Evolutionary conservation across 2,113 vertebrate species (phyloP), one percentile per base, ranked within the genome.

Genomic region (Cinclus mexicanus): DNA sequence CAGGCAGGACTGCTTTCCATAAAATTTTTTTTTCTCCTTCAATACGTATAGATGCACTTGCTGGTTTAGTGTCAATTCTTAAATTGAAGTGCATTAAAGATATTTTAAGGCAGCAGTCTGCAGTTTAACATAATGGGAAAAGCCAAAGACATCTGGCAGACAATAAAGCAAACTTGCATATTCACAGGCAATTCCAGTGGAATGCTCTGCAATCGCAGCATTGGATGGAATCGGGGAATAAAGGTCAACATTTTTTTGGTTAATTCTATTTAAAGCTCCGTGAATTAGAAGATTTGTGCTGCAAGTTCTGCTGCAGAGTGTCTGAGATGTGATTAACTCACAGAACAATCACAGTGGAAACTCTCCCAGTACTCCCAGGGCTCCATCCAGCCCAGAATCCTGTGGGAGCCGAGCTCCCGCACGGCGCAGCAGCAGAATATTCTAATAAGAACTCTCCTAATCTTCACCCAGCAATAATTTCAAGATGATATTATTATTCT

Each of bases 381-480:
- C 83, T 96, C 93, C 79, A 87, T 83, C 83, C 93, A 95, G 61
- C 59, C 19, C 77, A 52, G 93, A 95, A 83, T 81, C 63, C 92
- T 69, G 92, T 55, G 64, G 94, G 89, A 97, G 67, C 97, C 12
- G 37, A 96, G 89, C 83, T 77, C 60, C 95, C 71, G 74, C 68
- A 87, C 78, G 42, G 85, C 89, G 82, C 87, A 83, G 93, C 96
- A 95, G 98, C 97, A 98, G 97, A 98, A 98, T 98, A 98, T 97
- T 98, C 97, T 97, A 98, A 98, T 97, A 98, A 97, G 98, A 98
- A 98, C 97, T 97, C 98, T 95, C 98, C 98, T 98, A 98, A 99
- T 99, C 98, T 99, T 98, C 98, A 98, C 96, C 97, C 91, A 83
- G 98, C 98, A 98, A 98, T 98, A 99, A 99, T 99, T 98, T 97